These are phyloP conservation scores for Triplophysa dalaica DNA, from an alignment of 2,113 vertebrate genomes.

Conservation along the genomic window DNA sequence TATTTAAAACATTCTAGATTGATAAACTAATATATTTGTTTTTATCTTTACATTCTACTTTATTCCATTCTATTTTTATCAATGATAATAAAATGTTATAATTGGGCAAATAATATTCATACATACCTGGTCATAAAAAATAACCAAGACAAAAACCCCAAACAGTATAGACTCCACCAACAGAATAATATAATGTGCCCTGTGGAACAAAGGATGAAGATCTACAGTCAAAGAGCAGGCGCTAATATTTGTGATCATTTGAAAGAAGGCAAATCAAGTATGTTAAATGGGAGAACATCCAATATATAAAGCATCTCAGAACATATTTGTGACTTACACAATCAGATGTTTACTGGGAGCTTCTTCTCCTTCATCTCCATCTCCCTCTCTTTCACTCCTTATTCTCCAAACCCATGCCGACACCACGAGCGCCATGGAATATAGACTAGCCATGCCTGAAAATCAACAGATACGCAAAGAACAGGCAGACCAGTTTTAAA, in stretches of 20 bases:
- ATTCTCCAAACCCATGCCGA: slow-evolving; percentile 76
- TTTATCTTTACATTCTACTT: no score
- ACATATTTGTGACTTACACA: slow-evolving; percentile 64
- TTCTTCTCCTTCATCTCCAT: slow-evolving; percentile 61
- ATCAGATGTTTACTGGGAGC: slow-evolving; percentile 71
- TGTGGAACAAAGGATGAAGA: slow-evolving; percentile 47
- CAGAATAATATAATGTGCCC: slow-evolving; percentile 80
- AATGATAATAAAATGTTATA: background rate
- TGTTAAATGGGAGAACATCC: background rate
- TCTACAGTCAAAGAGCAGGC: background rate
- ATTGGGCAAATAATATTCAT: background rate
- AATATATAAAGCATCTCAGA: background rate
- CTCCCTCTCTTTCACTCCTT: slow-evolving; percentile 63
- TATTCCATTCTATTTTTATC: no score
- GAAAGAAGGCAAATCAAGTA: background rate
- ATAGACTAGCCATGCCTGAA: slow-evolving; percentile 78
- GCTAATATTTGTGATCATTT: no score
- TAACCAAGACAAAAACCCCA: slow-evolving; percentile 78
- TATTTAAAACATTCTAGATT: no score
- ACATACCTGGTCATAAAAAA: slow-evolving; percentile 82
- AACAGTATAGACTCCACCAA: slow-evolving; percentile 82
- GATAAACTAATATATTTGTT: no score
- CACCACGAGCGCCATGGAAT: slow-evolving; percentile 78
- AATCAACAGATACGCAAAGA: background rate
- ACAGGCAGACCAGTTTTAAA: background rate